Conservation (phyloP, 2,888 invertebrate species). For the Volucella zonaria region DNA sequence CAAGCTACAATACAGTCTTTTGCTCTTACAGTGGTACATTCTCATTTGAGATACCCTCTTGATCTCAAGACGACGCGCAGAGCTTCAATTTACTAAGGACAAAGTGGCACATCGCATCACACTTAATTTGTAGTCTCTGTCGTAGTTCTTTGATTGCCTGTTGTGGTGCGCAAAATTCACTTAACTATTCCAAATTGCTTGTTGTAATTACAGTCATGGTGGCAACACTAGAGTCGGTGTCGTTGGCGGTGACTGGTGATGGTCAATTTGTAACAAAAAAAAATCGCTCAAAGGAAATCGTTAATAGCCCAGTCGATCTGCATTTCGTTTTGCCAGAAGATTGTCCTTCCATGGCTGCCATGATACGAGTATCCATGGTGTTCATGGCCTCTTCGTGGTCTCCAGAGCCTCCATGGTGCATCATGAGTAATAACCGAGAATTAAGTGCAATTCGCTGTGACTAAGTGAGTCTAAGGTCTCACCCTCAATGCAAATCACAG, state of each 20-base stretch:
- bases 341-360: background rate
- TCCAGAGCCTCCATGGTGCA: background rate
- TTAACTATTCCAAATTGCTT: slow-evolving; percentile 69
- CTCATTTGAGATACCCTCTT: no score
- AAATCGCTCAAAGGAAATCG: slow-evolving; percentile 4
- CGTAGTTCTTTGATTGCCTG: slow-evolving; percentile 63
- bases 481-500: slow-evolving; percentile 48
- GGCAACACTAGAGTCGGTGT: slow-evolving; percentile 17
- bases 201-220: slow-evolving; percentile 60
- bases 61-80: background rate
- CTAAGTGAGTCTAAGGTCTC: slow-evolving; percentile 55
- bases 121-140: slow-evolving; percentile 67
- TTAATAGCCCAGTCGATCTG: slow-evolving; percentile 18
- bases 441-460: slow-evolving; percentile 69
- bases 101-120: slow-evolving; percentile 72
- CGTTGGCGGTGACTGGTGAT: slow-evolving; percentile 6
- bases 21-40: slow-evolving; percentile 2
- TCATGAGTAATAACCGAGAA: slow-evolving; percentile 62
- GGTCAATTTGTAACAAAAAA: slow-evolving; percentile 54
- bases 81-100: slow-evolving; percentile 58
- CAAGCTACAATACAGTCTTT: background rate
- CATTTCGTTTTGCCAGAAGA: slow-evolving; percentile 5
- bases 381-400: background rate
- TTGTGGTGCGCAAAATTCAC: slow-evolving; percentile 65
- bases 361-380: no score